Base-by-base conservation (phyloP, 2,888 invertebrate genomes). In the Deilephila porcellus region DNA sequence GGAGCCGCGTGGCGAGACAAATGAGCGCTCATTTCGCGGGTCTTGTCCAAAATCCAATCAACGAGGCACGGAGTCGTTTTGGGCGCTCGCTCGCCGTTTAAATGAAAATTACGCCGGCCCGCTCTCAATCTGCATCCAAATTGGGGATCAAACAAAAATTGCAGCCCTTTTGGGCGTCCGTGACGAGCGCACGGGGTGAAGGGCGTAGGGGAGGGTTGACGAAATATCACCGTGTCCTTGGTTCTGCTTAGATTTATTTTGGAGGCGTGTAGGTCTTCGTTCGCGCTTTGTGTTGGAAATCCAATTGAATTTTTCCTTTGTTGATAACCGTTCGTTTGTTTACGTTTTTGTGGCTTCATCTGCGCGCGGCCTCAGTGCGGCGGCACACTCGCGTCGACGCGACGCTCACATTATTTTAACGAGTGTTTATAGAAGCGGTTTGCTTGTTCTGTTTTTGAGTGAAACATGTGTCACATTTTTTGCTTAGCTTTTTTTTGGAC, bases 81-180 rank as follows among this genome's bases (percentile, higher is more conserved):
- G 78, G 80, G 78, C 79, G 79, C 76, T 80, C 74, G 78, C 76
- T 80, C 74, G 80, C 79, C 78, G 81, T 89, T 87, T 84, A 82
- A 85, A 90, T 87, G 84, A 85, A 83, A 85, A 86, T 87, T 82
- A 86, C 83, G 78, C 81, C 71, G 73, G 77, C 78, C 78, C 81
- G 77, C 77, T 80, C 80, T 83, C 81, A 79, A 87, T 88, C 85
- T 86, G 82, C 85, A 89, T 88, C 86, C 82, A 87, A 88, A 90
- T 88, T 87, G 83, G 77, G 86, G 87, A 87, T 89, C 87, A 87
- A 88, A 88, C 85, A 85, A 87, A 88, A 86, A 87, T 85, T 80
- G 80, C 62, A 67, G 56, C 67, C 71, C 64, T 71, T 63, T 72
- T 34, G 34, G 34, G 56, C n/a, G 34, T 7, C 34, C 62, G 63